These are phyloP conservation scores for Channa striata DNA, from an alignment of 2,797 vertebrate species.

Conservation along the genomic window DNA sequence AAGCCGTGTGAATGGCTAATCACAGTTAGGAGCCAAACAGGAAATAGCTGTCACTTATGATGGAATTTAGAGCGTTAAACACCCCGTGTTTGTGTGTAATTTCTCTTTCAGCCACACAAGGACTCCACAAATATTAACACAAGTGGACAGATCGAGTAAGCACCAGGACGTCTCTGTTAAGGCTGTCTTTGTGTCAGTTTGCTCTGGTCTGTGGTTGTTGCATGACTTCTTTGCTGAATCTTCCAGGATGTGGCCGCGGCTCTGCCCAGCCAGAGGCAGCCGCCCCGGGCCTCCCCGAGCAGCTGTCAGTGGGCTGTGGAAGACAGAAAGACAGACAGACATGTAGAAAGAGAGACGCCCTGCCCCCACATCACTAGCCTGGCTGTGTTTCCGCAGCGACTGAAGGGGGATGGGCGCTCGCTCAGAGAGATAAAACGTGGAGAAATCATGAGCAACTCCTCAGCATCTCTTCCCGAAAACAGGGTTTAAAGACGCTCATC, in stretches of 20 bases:
- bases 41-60: conserved; percentile 52
- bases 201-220: conserved; percentile 23
- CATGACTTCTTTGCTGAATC: conserved; percentile 41
- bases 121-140: conserved; percentile 76
- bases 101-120: conserved; percentile 36
- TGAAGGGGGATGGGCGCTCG: conserved; percentile 73
- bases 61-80: conserved; percentile 61
- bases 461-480: conserved; percentile 26
- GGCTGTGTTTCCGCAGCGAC: conserved; percentile 64
- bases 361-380: conserved; percentile 75
- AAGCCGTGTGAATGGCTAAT: conserved; percentile 52
- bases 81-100: conserved; percentile 21
- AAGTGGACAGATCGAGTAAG: conserved; percentile 74
- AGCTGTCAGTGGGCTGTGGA: conserved; percentile 77
- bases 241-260: conserved; percentile 64
- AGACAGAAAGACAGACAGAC: conserved; percentile 55
- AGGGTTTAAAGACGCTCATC: conserved; percentile 15
- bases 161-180: conserved; percentile 56
- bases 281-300: conserved; percentile 72
- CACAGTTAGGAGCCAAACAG: conserved; percentile 34
- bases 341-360: conserved; percentile 61
- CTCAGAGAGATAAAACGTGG: conserved; percentile 22
- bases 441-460: conserved; percentile 45
- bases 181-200: conserved; percentile 45
- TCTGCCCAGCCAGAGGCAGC: conserved; percentile 50